These are phyloP conservation scores for Hiodon tergisus DNA, from an alignment of 2,113 vertebrate genomes.

Conservation along the genomic window DNA sequence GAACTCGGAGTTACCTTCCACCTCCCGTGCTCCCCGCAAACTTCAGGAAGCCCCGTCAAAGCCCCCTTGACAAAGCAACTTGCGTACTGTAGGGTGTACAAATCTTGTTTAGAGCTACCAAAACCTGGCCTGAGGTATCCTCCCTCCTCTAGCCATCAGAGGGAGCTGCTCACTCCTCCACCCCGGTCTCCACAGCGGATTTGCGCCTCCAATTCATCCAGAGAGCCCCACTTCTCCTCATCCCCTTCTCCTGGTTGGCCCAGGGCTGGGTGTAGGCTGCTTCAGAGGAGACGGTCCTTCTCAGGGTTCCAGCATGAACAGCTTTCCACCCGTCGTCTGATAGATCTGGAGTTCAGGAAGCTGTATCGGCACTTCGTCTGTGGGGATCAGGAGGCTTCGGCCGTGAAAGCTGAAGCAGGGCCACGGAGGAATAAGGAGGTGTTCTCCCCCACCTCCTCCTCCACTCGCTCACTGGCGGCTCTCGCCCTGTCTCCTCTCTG, in stretches of 20 bases:
- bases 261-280: not conserved
- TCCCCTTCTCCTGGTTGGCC: not conserved
- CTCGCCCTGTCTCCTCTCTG: conserved; percentile 59
- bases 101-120: too few species aligned
- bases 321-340: not conserved
- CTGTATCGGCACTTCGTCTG: conserved; percentile 60
- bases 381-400: conserved; percentile 26
- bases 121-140: conserved; percentile 12
- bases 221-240: not conserved
- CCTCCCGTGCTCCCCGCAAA: too few species aligned
- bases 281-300: not conserved
- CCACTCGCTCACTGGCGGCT: conserved; percentile 42
- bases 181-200: not conserved
- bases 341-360: conserved; percentile 51
- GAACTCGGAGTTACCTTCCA: too few species aligned
- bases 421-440: not conserved
- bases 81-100: too few species aligned
- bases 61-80: too few species aligned
- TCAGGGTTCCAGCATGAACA: conserved; percentile 14
- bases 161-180: not conserved
- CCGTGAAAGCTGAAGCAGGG: not conserved
- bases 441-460: not conserved
- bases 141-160: not conserved
- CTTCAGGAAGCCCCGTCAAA: too few species aligned
- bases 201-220: not conserved